Base-by-base conservation (phyloP, 2,888 invertebrate species). In the Iphiclides podalirius region DNA sequence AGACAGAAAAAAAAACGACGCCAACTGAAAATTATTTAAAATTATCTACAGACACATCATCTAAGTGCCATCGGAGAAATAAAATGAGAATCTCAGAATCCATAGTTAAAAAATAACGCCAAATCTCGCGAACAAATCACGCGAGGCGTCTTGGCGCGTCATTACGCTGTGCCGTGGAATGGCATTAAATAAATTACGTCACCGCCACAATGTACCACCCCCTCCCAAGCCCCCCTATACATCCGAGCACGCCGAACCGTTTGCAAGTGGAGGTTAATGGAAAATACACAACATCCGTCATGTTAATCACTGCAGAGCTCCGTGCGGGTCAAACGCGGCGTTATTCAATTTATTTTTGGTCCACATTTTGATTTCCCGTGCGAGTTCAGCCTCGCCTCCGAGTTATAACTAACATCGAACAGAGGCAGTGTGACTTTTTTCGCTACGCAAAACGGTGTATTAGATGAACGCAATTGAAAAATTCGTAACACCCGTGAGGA, bases 331-430 rank as follows among this genome's bases (percentile, higher is more conserved):
- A 61, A 61, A 63, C 63, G 60, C 60, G 57, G 61, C n/a, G n/a
- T 61, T 67, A 78, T 76, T 76, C 75, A 79, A 84, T 81, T 84
- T 80, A 72, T 74, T 75, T 78, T 72, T 64, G 70, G 62, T 64
- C 54, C 61, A 65, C 64, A 68, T 58, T 63, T 54, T 72, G 79
- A 82, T 81, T 82, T 82, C 83, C 81, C 81, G 61, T 37, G 75
- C 60, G 81, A 52, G 62, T 76, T 73, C 61, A 58, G 61, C 72
- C 67, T 66, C 70, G 67, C 66, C 67, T 63, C 54, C 49, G 59
- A 57, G 53, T 57, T 58, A 55, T 60, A 56, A 59, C 58, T 52
- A 56, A 51, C 52, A 55, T 55, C 6, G 31, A 31, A 31, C 31
- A n/a, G n/a, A n/a, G n/a, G n/a, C n/a, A n/a, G n/a, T n/a, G n/a